Conservation (phyloP, 2,888 invertebrate genomes). For the Eudemis profundana region DNA sequence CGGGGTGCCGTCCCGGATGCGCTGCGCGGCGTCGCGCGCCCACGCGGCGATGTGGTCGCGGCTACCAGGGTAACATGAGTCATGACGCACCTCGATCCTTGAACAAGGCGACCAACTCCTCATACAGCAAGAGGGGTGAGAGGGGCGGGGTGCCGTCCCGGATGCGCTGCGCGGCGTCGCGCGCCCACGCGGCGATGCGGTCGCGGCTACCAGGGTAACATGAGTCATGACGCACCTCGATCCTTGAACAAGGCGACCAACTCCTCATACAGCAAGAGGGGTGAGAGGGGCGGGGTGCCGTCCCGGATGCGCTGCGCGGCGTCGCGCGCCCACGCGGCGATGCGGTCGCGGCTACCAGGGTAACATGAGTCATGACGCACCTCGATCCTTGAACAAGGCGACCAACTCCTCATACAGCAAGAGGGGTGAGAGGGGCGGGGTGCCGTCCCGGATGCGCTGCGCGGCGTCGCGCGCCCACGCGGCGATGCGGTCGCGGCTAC, state of each 20-base stretch:
- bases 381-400: constrained; percentile 73
- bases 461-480: constrained; percentile 69
- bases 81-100: constrained; percentile 70
- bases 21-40: constrained; percentile 64
- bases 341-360: not conserved
- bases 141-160: constrained; percentile 74
- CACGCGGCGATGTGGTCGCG: constrained; percentile 55
- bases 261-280: constrained; percentile 63
- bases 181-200: constrained; percentile 60
- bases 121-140: constrained; percentile 64
- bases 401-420: constrained; percentile 72
- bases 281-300: constrained; percentile 75
- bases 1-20: constrained; percentile 72
- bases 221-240: constrained; percentile 61
- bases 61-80: constrained; percentile 1
- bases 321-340: constrained; percentile 65
- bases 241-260: constrained; percentile 72
- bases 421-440: constrained; percentile 72
- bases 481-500: constrained; percentile 26
- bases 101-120: constrained; percentile 70
- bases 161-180: constrained; percentile 66
- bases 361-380: constrained; percentile 54
- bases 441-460: constrained; percentile 69
- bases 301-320: constrained; percentile 67
- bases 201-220: not conserved